phyloP scores from a whole-genome alignment of 2,113 vertebrate genomes.

The Scomber scombrus region DNA sequence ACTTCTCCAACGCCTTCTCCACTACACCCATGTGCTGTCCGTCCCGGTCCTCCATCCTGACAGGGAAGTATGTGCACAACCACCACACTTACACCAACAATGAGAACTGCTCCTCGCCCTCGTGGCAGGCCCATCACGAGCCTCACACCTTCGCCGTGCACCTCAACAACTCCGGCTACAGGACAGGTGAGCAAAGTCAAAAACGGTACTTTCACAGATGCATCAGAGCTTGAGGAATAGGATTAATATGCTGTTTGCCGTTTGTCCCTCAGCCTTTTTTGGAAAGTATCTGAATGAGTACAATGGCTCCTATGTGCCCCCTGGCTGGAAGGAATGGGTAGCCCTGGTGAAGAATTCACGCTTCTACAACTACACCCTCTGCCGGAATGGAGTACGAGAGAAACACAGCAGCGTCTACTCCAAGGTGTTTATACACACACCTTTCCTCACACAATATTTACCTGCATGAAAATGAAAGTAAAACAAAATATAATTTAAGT shows the following conservation, averaged over 20 bases:
- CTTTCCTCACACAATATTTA: not conserved
- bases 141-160: constrained; percentile 94
- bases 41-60: constrained; percentile 96
- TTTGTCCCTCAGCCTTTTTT: constrained; percentile 90
- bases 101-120: constrained; percentile 97
- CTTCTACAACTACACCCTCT: constrained; percentile 98
- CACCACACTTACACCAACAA: constrained; percentile 99
- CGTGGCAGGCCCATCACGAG: constrained; percentile 97
- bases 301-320: constrained; percentile 96
- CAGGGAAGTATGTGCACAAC: constrained; percentile 97
- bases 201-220: not conserved
- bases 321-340: constrained; percentile 98
- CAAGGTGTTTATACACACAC: constrained; percentile 84
- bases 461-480: not conserved
- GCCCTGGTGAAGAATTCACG: constrained; percentile 97
- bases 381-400: constrained; percentile 93
- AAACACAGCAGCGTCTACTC: constrained; percentile 93
- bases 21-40: constrained; percentile 99
- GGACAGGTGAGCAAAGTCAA: constrained; percentile 88
- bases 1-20: constrained; percentile 97
- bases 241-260: constrained; percentile 16
- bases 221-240: not conserved
- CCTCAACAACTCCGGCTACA: constrained; percentile 96
- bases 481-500: not conserved
- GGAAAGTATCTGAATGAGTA: constrained; percentile 99